Conservation (phyloP, 2,888 invertebrate species). For the Petrolisthes cinctipes region DNA sequence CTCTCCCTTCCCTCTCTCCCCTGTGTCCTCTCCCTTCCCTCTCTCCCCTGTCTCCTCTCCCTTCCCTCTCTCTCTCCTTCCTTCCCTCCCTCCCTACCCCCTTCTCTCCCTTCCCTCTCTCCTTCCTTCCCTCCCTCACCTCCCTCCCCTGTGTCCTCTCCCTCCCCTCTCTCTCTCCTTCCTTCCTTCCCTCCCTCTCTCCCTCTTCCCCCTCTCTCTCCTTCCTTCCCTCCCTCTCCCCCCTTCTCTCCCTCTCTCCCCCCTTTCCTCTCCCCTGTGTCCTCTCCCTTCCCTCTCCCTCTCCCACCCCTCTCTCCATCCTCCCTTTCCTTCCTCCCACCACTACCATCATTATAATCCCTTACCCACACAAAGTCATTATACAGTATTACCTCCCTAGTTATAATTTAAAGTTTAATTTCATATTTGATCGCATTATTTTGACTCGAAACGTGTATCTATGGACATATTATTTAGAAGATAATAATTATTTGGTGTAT, state of each 20-base stretch:
- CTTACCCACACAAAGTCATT: background rate
- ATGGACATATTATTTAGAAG: too few species aligned
- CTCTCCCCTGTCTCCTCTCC: background rate
- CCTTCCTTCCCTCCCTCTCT: background rate
- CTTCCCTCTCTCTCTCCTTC: background rate
- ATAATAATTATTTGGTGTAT: too few species aligned
- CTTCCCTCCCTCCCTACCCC: background rate
- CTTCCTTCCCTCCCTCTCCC: background rate
- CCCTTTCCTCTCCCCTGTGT: background rate
- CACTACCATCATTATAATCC: background rate
- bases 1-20: constrained; percentile 1
- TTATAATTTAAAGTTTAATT: too few species aligned
- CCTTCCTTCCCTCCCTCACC: constrained; percentile 9
- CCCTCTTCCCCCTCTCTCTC: background rate
- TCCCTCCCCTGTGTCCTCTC: background rate
- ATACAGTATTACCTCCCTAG: too few species aligned
- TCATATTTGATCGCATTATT: too few species aligned
- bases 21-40: background rate
- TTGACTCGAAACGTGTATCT: too few species aligned
- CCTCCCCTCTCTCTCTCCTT: background rate
- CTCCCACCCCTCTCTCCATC: background rate
- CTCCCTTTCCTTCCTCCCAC: background rate
- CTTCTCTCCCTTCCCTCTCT: background rate
- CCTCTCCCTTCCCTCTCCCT: background rate
- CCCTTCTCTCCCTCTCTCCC: background rate